These are phyloP conservation scores for Hypsopygia costalis DNA, from an alignment of 2,888 invertebrate species.

Conservation along the genomic window DNA sequence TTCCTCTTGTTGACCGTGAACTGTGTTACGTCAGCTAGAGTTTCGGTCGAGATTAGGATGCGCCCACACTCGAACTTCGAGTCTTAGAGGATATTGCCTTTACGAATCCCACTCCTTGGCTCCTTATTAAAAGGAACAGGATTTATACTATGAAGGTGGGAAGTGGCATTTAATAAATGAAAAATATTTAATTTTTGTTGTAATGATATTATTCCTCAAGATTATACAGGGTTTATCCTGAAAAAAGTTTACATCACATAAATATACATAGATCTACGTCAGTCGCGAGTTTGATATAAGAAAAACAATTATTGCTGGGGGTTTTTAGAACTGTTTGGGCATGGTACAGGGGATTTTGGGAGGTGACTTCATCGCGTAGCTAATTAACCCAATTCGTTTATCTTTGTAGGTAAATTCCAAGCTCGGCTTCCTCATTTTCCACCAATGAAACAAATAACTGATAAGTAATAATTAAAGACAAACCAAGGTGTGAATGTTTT, in stretches of 20 bases:
- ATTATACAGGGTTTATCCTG: too few relatives aligned
- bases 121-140: constrained; percentile 2
- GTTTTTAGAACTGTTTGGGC: too few relatives aligned
- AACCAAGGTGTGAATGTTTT: not conserved
- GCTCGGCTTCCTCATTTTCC: constrained; percentile 2
- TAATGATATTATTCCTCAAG: not conserved
- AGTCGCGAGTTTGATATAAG: not conserved
- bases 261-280: not conserved
- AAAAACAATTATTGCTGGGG: too few relatives aligned
- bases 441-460: not conserved
- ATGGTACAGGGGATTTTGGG: constrained; percentile 23
- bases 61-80: constrained; percentile 40
- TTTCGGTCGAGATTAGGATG: constrained; percentile 61
- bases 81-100: constrained; percentile 46
- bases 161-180: constrained; percentile 2
- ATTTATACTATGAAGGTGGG: constrained; percentile 3
- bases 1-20: constrained; percentile 77
- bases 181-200: not conserved
- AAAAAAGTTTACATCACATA: too few relatives aligned
- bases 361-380: constrained; percentile 33
- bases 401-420: constrained; percentile 21
- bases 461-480: constrained; percentile 5
- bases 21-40: constrained; percentile 66
- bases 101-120: constrained; percentile 2
- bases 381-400: constrained; percentile 37